These are phyloP conservation scores for Sarotherodon lohbergeri DNA, from an alignment of 2,113 vertebrate species.

Conservation along the genomic window DNA sequence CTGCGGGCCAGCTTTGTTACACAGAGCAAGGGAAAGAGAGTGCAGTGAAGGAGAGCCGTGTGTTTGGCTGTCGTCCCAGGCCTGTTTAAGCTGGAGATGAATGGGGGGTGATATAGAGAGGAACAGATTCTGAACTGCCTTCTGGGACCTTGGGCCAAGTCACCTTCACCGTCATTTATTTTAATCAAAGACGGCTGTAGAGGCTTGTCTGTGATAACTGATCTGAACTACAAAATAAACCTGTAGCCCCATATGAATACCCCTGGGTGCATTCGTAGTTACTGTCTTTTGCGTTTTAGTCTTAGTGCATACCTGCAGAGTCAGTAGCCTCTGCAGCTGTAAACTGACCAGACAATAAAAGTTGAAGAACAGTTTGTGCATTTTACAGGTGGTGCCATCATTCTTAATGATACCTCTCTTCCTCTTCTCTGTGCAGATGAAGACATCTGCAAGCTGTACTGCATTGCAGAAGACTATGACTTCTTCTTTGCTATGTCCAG, in stretches of 20 bases:
- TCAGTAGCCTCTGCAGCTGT: neutral
- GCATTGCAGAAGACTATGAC: conserved; percentile 97
- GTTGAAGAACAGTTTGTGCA: too few species aligned
- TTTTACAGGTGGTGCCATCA: neutral
- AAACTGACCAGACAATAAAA: neutral
- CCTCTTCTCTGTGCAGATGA: conserved; percentile 74
- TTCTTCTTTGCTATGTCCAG: conserved; percentile 98
- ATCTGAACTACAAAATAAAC: conserved; percentile 45
- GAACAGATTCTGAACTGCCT: conserved; percentile 53
- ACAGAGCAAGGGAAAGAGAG: neutral
- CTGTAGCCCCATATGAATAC: neutral
- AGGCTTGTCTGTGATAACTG: conserved; percentile 55
- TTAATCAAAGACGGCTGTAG: conserved; percentile 48
- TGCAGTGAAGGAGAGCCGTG: conserved; percentile 35
- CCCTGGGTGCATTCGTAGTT: conserved; percentile 20
- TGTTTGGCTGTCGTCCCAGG: conserved; percentile 48
- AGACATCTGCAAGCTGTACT: conserved; percentile 96
- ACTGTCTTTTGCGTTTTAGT: conserved; percentile 2
- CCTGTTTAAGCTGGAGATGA: conserved; percentile 60
- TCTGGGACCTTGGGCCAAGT: conserved; percentile 44
- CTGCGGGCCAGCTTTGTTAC: conserved; percentile 52
- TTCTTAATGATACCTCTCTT: neutral
- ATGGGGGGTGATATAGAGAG: conserved; percentile 52
- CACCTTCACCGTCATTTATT: conserved; percentile 54
- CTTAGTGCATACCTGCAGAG: neutral